Evolutionary conservation across 2,113 vertebrate species (phyloP).

Genomic region (Polypterus bichir): DNA sequence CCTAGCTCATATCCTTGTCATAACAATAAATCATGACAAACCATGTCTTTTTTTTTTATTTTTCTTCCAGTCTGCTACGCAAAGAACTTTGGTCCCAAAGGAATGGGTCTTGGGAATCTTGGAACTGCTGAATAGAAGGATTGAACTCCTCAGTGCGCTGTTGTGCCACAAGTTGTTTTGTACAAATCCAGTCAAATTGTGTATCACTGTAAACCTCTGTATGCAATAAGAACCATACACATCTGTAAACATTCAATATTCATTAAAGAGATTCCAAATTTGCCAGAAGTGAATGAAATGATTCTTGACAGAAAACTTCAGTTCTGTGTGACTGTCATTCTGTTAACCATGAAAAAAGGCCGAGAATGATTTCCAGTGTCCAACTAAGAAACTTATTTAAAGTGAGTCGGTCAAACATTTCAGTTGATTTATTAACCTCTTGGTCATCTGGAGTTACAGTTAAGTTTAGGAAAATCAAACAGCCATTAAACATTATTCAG

Average conservation of each 20-base stretch:
- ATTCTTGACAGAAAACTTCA: too few relatives aligned
- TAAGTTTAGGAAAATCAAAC: too few relatives aligned
- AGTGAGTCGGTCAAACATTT: too few relatives aligned
- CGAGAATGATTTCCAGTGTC: too few relatives aligned
- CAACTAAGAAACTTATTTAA: too few relatives aligned
- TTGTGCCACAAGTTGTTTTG: too few relatives aligned
- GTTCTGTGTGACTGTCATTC: too few relatives aligned
- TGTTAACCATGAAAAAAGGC: too few relatives aligned
- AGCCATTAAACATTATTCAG: too few relatives aligned
- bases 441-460: too few relatives aligned
- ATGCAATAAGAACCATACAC: background rate
- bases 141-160: constrained; percentile 17
- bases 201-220: background rate
- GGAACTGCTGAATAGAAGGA: constrained; percentile 69
- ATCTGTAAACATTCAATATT: background rate
- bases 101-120: constrained; percentile 79
- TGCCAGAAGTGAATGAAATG: too few relatives aligned
- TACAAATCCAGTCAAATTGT: background rate
- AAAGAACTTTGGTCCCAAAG: constrained; percentile 91
- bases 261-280: background rate
- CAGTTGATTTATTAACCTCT: too few relatives aligned
- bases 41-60: constrained; percentile 8
- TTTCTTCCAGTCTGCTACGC: constrained; percentile 75
- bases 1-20: background rate
- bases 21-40: background rate